These are phyloP conservation scores for Disparrhopalites patrizii DNA, from an alignment of 2,888 invertebrate species.

Conservation along the genomic window DNA sequence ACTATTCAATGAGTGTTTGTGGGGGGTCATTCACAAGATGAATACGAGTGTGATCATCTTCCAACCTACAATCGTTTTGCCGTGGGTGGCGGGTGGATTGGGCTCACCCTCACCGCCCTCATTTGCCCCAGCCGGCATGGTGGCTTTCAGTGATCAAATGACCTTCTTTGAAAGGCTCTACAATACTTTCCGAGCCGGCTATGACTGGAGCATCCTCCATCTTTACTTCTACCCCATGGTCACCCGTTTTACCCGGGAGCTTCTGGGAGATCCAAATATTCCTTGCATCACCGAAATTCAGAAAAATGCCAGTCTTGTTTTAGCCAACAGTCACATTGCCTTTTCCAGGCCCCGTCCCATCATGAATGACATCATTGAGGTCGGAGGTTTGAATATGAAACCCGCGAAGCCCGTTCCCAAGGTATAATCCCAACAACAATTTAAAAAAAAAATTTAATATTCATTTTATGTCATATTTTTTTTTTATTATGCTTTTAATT, in stretches of 20 bases:
- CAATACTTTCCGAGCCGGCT: conserved; percentile 49
- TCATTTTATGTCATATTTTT: not conserved
- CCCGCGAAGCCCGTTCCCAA: conserved; percentile 64
- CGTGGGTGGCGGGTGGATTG: not conserved
- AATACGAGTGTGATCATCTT: conserved; percentile 14
- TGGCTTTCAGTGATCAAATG: conserved; percentile 17
- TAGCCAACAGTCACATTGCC: conserved; percentile 47
- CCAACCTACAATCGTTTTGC: not conserved
- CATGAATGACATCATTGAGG: conserved; percentile 45
- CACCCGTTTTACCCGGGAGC: conserved; percentile 27
- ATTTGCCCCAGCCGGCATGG: conserved; percentile 18
- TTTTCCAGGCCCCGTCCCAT: conserved; percentile 41
- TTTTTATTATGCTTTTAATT: not conserved
- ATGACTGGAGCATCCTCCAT: conserved; percentile 45
- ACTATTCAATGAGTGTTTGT: conserved; percentile 27
- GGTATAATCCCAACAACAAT: too few relatives aligned
- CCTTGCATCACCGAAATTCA: conserved; percentile 43
- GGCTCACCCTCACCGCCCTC: conserved; percentile 22
- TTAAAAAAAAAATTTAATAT: not conserved
- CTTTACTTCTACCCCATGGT: conserved; percentile 49
- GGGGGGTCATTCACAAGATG: conserved; percentile 20
- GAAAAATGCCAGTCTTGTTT: conserved; percentile 41
- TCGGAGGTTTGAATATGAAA: conserved; percentile 57
- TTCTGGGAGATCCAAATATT: conserved; percentile 26
- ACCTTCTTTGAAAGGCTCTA: conserved; percentile 3